phyloP scores from a whole-genome alignment of 2,888 invertebrate species.

The Ophion slaviceki region DNA sequence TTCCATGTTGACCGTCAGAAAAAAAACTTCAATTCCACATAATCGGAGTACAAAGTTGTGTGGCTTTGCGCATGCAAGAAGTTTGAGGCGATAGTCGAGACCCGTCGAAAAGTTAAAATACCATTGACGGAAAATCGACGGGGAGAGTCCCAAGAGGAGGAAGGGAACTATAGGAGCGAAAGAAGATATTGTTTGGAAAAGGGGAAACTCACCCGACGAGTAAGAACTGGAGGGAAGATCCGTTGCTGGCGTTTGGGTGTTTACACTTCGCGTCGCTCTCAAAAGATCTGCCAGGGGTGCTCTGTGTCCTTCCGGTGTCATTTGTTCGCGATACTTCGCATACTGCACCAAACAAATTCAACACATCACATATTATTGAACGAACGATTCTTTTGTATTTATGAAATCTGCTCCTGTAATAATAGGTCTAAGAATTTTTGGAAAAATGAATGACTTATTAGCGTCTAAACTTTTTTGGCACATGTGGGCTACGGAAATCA shows the following conservation, averaged over 20 bases:
- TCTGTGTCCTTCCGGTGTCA: constrained; percentile 93
- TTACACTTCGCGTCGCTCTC: constrained; percentile 89
- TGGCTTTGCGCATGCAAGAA: constrained; percentile 31
- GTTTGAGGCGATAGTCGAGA: neutral
- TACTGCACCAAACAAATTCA: constrained; percentile 73
- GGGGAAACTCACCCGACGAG: constrained; percentile 87
- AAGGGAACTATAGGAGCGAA: constrained; percentile 5
- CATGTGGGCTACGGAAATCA: no score
- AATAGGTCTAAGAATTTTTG: neutral
- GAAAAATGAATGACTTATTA: no score
- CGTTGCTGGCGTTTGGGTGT: constrained; percentile 93
- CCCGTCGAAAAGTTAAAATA: constrained; percentile 26
- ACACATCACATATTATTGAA: neutral
- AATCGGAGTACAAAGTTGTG: neutral
- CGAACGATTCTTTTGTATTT: neutral
- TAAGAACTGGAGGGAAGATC: constrained; percentile 88
- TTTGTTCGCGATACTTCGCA: constrained; percentile 84
- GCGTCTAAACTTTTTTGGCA: no score
- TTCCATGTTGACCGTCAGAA: neutral
- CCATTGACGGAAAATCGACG: constrained; percentile 18
- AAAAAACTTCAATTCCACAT: neutral
- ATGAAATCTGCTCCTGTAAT: neutral
- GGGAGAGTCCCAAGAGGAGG: constrained; percentile 37
- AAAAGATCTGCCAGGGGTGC: constrained; percentile 92
- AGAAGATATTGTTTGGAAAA: constrained; percentile 1